Conservation (phyloP, 2,888 invertebrate genomes). For the Byasa hedistus region DNA sequence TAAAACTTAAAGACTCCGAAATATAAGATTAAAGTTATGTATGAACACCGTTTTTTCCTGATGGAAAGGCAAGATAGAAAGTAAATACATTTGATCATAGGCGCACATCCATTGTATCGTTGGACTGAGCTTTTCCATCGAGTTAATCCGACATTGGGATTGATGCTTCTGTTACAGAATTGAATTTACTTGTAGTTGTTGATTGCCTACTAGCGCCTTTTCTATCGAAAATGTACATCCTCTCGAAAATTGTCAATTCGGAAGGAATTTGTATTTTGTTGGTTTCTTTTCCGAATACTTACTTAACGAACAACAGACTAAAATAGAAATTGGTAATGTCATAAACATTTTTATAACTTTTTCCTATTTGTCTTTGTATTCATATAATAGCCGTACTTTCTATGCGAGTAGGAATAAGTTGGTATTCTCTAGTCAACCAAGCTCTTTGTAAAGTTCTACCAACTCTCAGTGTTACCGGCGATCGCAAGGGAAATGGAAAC, state of each 20-base stretch:
- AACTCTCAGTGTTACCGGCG: too few relatives aligned
- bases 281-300: background rate
- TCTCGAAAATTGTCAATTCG: conserved; percentile 1
- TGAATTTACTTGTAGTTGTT: conserved; percentile 30
- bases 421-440: too few relatives aligned
- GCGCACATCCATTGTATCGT: conserved; percentile 20
- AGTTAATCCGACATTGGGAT: conserved; percentile 30
- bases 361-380: too few relatives aligned
- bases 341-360: too few relatives aligned
- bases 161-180: conserved; percentile 30
- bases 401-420: too few relatives aligned
- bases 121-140: conserved; percentile 26
- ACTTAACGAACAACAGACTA: background rate
- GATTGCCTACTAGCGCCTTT: conserved; percentile 22
- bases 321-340: too few relatives aligned
- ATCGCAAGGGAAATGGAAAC: too few relatives aligned
- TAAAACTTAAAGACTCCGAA: background rate
- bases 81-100: conserved; percentile 19
- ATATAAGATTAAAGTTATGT: conserved; percentile 4
- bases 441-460: too few relatives aligned
- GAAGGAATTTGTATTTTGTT: background rate
- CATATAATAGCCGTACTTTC: too few relatives aligned
- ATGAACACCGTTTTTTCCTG: background rate
- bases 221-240: conserved; percentile 15
- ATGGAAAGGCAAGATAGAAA: conserved; percentile 11